Evolutionary conservation across 2,797 vertebrate genomes (phyloP).

Genomic region (Catharus ustulatus): DNA sequence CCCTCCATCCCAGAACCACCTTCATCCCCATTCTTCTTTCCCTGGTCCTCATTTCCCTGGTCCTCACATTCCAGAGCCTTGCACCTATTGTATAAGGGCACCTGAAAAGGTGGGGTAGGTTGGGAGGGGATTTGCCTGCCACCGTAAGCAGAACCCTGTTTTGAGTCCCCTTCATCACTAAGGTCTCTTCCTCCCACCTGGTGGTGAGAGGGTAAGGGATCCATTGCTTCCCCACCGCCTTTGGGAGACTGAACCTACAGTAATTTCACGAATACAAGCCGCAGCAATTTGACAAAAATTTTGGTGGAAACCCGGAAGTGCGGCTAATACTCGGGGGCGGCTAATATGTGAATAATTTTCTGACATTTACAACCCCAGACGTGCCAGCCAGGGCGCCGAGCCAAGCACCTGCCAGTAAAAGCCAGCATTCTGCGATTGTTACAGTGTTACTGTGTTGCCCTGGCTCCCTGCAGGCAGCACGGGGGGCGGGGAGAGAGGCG

Average conservation of each 20-base stretch:
- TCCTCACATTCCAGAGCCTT: not conserved
- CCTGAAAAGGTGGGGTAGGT: not conserved
- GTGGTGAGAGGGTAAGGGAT: not conserved
- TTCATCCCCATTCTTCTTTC: not conserved
- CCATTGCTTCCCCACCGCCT: not conserved
- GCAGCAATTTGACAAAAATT: no score
- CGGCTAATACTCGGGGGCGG: no score
- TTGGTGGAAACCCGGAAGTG: no score
- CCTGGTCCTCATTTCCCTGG: not conserved
- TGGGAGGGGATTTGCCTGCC: not conserved
- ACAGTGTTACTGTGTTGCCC: no score
- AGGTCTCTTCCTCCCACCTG: not conserved
- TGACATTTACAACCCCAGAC: no score
- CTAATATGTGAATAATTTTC: no score
- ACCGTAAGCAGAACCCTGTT: not conserved
- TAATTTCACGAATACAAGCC: no score
- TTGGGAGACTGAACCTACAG: not conserved
- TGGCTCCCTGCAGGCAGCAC: no score
- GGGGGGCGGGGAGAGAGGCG: no score
- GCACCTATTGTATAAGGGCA: not conserved
- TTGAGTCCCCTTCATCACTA: not conserved
- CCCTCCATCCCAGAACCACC: not conserved
- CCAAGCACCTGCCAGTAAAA: no score
- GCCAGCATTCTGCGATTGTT: no score
- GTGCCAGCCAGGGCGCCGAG: no score